phyloP scores from a whole-genome alignment of 2,797 vertebrate species.

The Heliangelus exortis region DNA sequence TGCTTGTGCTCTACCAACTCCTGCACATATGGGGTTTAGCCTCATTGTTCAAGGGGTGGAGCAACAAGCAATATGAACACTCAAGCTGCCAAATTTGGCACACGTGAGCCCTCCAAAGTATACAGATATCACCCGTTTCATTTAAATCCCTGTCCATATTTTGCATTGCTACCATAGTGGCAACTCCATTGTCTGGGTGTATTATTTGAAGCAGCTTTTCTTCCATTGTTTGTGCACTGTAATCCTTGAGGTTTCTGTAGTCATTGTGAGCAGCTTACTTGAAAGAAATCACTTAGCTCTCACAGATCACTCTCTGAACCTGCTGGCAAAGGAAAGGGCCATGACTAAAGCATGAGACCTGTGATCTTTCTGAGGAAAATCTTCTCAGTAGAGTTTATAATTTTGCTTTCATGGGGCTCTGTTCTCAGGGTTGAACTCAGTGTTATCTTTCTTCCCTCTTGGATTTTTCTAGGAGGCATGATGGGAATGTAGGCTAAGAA shows the following conservation, averaged over 20 bases:
- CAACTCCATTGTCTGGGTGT: conserved; percentile 54
- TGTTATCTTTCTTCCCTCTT: not conserved
- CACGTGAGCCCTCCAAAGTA: conserved; percentile 42
- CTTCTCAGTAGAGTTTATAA: conserved; percentile 51
- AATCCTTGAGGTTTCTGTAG: conserved; percentile 64
- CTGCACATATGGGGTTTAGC: conserved; percentile 54
- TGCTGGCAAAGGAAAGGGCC: conserved; percentile 20
- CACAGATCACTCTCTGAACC: conserved; percentile 35
- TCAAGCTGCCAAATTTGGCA: conserved; percentile 40
- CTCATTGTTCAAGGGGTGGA: conserved; percentile 68
- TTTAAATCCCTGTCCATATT: conserved; percentile 50
- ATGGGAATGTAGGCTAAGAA: not conserved
- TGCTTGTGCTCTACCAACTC: conserved; percentile 22
- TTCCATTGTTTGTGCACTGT: conserved; percentile 61
- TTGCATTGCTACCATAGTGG: conserved; percentile 27
- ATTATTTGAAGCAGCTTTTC: conserved; percentile 68
- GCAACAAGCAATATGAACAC: conserved; percentile 18
- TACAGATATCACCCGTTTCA: conserved; percentile 13
- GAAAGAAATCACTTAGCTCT: conserved; percentile 60
- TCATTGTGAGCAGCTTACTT: conserved; percentile 52
- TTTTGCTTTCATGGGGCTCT: conserved; percentile 44
- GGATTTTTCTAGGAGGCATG: conserved; percentile 8
- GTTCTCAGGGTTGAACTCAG: conserved; percentile 6
- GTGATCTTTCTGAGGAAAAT: conserved; percentile 42
- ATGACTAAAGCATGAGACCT: conserved; percentile 43